Evolutionary conservation across 2,888 invertebrate genomes (phyloP).

Genomic region (Microlaimidae sp.): DNA sequence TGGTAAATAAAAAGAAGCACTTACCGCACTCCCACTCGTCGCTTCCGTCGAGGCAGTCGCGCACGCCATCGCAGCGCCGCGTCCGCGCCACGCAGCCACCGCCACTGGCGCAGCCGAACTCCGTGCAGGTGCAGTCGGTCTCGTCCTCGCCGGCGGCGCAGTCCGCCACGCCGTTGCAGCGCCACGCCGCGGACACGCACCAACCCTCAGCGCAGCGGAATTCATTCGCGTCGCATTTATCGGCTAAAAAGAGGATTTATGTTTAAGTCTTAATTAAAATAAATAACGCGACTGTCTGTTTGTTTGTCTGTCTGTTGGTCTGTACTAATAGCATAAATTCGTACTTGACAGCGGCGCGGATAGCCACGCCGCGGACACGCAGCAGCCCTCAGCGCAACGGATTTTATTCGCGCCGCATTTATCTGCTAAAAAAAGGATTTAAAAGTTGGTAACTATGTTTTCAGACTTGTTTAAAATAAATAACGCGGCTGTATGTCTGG

Average conservation of each 20-base stretch:
- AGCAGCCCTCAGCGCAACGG: conserved; percentile 47
- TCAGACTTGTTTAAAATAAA: no score
- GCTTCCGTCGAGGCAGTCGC: conserved; percentile 48
- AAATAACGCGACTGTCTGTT: no score
- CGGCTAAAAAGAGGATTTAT: conserved; percentile 10
- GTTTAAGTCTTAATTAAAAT: no score
- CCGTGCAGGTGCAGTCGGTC: conserved; percentile 16
- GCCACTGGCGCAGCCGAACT: conserved; percentile 36
- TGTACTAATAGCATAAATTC: no score
- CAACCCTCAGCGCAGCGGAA: conserved; percentile 47
- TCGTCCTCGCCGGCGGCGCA: conserved; percentile 26
- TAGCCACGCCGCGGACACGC: conserved; percentile 43
- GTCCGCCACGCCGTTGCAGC: conserved; percentile 26
- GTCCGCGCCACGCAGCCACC: conserved; percentile 46
- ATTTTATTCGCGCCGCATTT: conserved; percentile 26
- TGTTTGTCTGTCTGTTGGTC: no score
- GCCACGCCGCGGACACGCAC: conserved; percentile 45
- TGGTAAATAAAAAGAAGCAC: conserved; percentile 3
- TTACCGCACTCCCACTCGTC: conserved; percentile 48
- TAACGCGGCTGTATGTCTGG: no score
- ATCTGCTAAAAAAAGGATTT: conserved; percentile 8
- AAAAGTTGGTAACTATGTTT: no score
- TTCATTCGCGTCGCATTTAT: conserved; percentile 10
- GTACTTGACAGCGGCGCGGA: conserved; percentile 25
- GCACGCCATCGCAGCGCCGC: conserved; percentile 46